Percentiles rank a stretch among this genome's conserved stretches.
phyloP scores from a whole-genome alignment of 2,113 vertebrate species.

The Orycteropus afer region DNA sequence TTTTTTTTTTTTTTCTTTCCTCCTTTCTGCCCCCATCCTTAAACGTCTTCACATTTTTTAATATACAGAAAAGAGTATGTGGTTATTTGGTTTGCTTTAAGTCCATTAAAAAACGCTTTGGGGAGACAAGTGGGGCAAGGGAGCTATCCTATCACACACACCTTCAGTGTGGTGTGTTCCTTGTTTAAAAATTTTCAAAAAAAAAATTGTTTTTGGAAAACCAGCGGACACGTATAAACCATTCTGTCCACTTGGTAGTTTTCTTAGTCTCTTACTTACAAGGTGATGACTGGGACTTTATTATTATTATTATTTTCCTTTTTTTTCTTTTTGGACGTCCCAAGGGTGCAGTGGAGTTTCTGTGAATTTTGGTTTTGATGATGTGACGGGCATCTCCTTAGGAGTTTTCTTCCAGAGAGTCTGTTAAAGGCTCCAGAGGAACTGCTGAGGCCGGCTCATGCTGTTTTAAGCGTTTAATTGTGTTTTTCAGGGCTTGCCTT shows the following conservation, averaged over 20 bases:
- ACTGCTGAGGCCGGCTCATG: slow-evolving; percentile 91
- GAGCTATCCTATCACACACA: slow-evolving; percentile 86
- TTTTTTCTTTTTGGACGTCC: slow-evolving; percentile 65
- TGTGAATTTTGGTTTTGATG: slow-evolving; percentile 39
- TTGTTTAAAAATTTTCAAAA: slow-evolving; percentile 65
- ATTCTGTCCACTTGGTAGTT: slow-evolving; percentile 85
- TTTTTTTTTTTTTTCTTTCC: slow-evolving; percentile 78
- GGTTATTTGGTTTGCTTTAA: slow-evolving; percentile 92
- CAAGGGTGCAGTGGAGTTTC: not conserved
- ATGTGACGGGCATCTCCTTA: slow-evolving; percentile 82
- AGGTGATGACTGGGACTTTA: slow-evolving; percentile 79
- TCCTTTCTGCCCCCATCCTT: slow-evolving; percentile 84
- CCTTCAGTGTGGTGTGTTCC: slow-evolving; percentile 86
- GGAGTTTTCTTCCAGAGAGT: slow-evolving; percentile 95
- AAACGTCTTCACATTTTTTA: slow-evolving; percentile 88
- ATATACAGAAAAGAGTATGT: slow-evolving; percentile 88
- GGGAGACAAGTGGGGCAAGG: not conserved
- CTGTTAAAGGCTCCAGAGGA: slow-evolving; percentile 94
- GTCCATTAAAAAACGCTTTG: slow-evolving; percentile 90
- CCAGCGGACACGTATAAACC: slow-evolving; percentile 83
- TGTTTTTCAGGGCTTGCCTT: slow-evolving; percentile 99
- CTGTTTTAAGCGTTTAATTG: slow-evolving; percentile 99
- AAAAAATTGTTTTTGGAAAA: slow-evolving; percentile 83
- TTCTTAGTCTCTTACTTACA: slow-evolving; percentile 89
- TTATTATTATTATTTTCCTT: slow-evolving; percentile 71